Base-by-base conservation (phyloP, 2,113 vertebrate genomes). In the Siphamia tubifer region DNA sequence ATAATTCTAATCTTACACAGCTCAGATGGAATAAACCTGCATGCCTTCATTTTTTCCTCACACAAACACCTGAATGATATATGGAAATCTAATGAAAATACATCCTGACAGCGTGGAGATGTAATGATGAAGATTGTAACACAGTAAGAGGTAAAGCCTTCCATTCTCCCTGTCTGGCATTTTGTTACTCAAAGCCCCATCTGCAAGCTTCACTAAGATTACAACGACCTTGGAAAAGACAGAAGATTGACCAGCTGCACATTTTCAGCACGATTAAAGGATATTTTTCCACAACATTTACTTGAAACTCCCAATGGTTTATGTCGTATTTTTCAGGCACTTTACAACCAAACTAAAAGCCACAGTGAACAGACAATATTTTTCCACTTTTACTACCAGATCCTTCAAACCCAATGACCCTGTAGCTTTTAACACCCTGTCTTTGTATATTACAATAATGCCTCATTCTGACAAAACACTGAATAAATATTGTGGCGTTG, bases 51-150 rank as follows among this genome's bases (percentile, higher is more conserved):
- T 60, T 73, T 73, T 69, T 42, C n/a, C 32, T 57, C n/a, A 63
- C 38, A 70, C 38, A 71, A 63, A 73, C 68, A 79, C 81, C 45
- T 82, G 31, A 72, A 77, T 70, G 72, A 79, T 42, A 25, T 48
- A 39, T 64, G 51, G 68, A 77, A 73, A 20, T 12, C 42, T 62
- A 44, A 57, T 61, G 57, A 68, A 48, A 62, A 56, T 27, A 73
- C 63, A 6, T 3, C 35, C 55, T 51, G 44, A 68, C 61, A 69
- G 44, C 51, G 24, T 16, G 51, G 11, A 44, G 45, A 69, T 39
- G 21, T 60, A 17, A 44, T 25, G 7, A 62, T 24, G 25, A 39
- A 71, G 36, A 63, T 36, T 32, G 60, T 16, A 60, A 42, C 43
- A 17, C 57, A 25, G 34, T 9, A 7, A 57, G 44, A 13, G 42